These are phyloP conservation scores for Drosophila pallidifrons DNA, from an alignment of 1,140 invertebrate species.

Conservation along the genomic window DNA sequence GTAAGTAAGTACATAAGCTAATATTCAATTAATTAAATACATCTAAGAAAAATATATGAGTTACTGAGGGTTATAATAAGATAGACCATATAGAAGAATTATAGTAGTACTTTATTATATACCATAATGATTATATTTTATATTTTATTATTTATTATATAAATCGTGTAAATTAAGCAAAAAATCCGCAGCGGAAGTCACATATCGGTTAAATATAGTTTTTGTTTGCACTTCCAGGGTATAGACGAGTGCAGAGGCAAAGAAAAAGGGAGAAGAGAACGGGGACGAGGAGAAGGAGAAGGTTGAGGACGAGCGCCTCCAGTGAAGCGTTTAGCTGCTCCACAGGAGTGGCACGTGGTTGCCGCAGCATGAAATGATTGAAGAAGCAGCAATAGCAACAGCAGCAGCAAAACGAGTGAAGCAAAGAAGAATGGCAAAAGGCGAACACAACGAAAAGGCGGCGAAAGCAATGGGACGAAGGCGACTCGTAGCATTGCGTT, in stretches of 20 bases:
- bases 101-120: too few relatives aligned
- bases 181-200: too few relatives aligned
- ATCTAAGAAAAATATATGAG: too few relatives aligned
- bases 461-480: background rate
- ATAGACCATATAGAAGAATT: too few relatives aligned
- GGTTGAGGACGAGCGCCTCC: too few relatives aligned
- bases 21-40: too few relatives aligned
- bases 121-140: too few relatives aligned
- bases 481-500: constrained; percentile 22
- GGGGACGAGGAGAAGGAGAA: background rate
- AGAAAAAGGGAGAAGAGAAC: background rate
- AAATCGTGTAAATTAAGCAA: too few relatives aligned
- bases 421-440: background rate
- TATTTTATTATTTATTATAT: too few relatives aligned
- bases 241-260: background rate
- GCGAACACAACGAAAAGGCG: background rate
- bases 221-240: background rate
- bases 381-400: constrained; percentile 9
- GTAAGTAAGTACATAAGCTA: too few relatives aligned
- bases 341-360: constrained; percentile 35
- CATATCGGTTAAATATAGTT: too few relatives aligned
- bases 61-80: too few relatives aligned
- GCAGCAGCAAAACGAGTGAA: background rate
- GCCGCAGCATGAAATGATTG: constrained; percentile 34
- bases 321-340: background rate